Base-by-base conservation (phyloP, 2,888 invertebrate genomes). In the Caenorhabditis sinica region DNA sequence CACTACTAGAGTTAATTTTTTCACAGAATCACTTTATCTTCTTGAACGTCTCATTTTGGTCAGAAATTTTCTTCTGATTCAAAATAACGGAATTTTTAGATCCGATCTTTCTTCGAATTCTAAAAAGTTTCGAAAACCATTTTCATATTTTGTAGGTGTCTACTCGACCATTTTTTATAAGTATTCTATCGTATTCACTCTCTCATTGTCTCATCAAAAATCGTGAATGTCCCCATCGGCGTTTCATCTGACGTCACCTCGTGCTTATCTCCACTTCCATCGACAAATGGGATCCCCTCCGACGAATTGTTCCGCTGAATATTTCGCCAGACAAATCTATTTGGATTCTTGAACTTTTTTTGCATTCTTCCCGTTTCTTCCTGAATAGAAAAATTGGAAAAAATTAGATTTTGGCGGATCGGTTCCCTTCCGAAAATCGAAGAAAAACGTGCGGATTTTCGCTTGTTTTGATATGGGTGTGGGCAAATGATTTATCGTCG, bases 251-350 rank as follows among this genome's bases (percentile, higher is more conserved):
- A 65, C 65, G 30, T 65, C 65, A 65, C 25, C 45, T 30, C 45
- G 65, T 65, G 45, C 65, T 65, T 43, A 65, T 65, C 65, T 43
- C 5, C 8, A 13, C 13, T 20, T 8, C 25, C 43, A 65, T 65
- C 45, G 25, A 63, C 43, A 43, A 25, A 20, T n/a, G n/a, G 28
- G 13, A 36, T 6, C 33, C n/a, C n/a, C 33, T 49, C 2, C 8
- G 49, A 28, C 61, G 36, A 40, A 40, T 61, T 40, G 61, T 61
- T 33, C 13, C 20, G 40, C 11, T 33, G 13, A 23, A 40, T 20
- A 40, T n/a, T 17, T 3, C 20, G 6, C 20, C 61, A 28, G 36
- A 61, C 36, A 36, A 33, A 23, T 61, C 61, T 61, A 63, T 4
- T 23, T 53, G 53, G n/a, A 20, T 53, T 63, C 40, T 45, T 36